These are phyloP conservation scores for Drosophila ezoana DNA, from an alignment of 2,888 invertebrate species.

Conservation along the genomic window DNA sequence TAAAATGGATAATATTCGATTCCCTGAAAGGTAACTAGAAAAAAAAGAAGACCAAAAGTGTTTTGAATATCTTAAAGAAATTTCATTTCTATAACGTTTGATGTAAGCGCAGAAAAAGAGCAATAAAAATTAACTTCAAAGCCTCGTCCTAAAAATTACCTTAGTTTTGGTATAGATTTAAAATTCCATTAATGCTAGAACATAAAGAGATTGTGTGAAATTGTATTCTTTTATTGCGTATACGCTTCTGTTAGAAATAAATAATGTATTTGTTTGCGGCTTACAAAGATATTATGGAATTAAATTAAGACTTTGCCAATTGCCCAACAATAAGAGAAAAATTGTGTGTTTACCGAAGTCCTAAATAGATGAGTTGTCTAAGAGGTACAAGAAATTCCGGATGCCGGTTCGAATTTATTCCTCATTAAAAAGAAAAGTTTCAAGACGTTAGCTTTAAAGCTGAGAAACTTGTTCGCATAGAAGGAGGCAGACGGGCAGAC, in stretches of 20 bases:
- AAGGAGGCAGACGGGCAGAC: too few relatives aligned
- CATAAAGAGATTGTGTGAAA: neutral
- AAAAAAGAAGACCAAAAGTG: too few relatives aligned
- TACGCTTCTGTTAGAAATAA: neutral
- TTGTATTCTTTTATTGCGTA: neutral
- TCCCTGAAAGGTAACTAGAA: neutral
- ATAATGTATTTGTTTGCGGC: neutral
- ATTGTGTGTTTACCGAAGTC: too few relatives aligned
- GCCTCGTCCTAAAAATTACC: neutral
- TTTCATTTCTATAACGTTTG: too few relatives aligned
- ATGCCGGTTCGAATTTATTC: too few relatives aligned
- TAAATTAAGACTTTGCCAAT: too few relatives aligned
- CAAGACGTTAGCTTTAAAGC: neutral
- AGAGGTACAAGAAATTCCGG: too few relatives aligned
- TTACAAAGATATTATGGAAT: neutral
- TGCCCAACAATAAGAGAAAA: too few relatives aligned
- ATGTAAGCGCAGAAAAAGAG: neutral
- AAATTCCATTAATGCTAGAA: neutral
- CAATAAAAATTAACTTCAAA: slow-evolving; percentile 6
- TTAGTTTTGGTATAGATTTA: slow-evolving; percentile 1
- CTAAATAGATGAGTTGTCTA: too few relatives aligned
- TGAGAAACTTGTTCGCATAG: too few relatives aligned
- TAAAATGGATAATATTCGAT: slow-evolving; percentile 8
- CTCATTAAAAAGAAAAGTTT: too few relatives aligned
- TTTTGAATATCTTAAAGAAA: neutral